Conservation (phyloP, 2,888 invertebrate species). For the Fragum sueziense region DNA sequence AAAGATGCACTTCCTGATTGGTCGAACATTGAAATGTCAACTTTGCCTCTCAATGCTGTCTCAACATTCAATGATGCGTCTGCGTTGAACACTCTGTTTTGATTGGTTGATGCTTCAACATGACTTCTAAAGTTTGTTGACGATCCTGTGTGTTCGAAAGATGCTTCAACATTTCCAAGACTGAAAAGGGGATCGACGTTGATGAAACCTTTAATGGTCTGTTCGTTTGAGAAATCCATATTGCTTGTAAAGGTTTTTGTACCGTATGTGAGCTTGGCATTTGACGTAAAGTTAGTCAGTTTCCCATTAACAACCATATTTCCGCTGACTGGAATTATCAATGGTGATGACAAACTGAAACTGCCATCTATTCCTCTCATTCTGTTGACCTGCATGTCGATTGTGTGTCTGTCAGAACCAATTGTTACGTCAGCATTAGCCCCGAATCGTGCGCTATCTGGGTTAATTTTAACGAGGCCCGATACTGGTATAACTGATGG, state of each 20-base stretch:
- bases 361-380: background rate
- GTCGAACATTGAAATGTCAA: background rate
- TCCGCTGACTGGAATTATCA: background rate
- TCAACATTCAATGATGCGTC: constrained; percentile 49
- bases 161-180: background rate
- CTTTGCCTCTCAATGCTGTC: constrained; percentile 14
- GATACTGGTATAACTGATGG: background rate
- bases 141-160: constrained; percentile 27
- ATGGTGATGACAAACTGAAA: constrained; percentile 5
- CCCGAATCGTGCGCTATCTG: background rate
- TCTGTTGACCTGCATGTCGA: background rate
- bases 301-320: background rate
- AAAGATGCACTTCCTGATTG: constrained; percentile 19
- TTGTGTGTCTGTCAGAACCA: constrained; percentile 2
- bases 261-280: background rate
- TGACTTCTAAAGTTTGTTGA: constrained; percentile 29
- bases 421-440: constrained; percentile 3
- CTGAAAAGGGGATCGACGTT: background rate
- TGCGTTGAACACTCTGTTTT: constrained; percentile 43
- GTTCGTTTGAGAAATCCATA: constrained; percentile 20
- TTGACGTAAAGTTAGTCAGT: background rate
- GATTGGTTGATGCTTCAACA: constrained; percentile 20
- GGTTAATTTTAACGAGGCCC: background rate
- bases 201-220: constrained; percentile 1
- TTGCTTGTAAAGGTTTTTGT: background rate